Evolutionary conservation across 92 coral and sea anemone species (phyloP).

Genomic region (Hydrozoanthus gracilis): DNA sequence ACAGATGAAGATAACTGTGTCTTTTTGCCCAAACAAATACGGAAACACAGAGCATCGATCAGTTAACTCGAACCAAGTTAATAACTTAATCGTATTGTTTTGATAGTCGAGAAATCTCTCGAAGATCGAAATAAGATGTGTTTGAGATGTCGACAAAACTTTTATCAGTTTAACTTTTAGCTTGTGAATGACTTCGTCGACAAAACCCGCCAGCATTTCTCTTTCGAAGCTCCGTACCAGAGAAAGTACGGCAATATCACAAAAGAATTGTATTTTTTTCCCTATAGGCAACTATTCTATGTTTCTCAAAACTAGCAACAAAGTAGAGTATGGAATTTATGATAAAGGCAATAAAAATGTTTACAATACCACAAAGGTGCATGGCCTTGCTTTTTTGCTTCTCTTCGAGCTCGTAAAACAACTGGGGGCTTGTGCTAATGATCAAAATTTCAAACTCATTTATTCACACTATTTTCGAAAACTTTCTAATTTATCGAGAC

Average conservation of each 20-base stretch:
- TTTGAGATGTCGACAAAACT: conserved; percentile 1
- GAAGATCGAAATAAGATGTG: conserved; percentile 1
- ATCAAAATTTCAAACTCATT: neutral
- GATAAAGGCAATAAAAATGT: neutral
- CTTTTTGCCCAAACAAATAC: neutral
- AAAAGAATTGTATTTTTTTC: too few relatives aligned
- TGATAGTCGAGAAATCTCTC: neutral
- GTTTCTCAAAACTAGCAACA: too few relatives aligned
- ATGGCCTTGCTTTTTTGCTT: neutral
- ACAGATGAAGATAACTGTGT: neutral
- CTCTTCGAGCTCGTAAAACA: neutral
- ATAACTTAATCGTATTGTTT: conserved; percentile 15
- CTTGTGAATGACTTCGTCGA: neutral
- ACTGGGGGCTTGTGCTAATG: neutral
- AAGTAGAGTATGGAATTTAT: too few relatives aligned
- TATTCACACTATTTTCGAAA: neutral
- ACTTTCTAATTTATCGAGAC: neutral
- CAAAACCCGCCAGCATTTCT: neutral
- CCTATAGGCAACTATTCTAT: too few relatives aligned
- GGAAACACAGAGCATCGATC: neutral
- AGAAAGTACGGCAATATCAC: too few relatives aligned
- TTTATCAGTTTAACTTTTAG: neutral
- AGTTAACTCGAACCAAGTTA: neutral
- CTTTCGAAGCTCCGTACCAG: too few relatives aligned
- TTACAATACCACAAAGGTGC: neutral